Conservation (phyloP, 2,113 vertebrate species). For the Megaleporinus macrocephalus region DNA sequence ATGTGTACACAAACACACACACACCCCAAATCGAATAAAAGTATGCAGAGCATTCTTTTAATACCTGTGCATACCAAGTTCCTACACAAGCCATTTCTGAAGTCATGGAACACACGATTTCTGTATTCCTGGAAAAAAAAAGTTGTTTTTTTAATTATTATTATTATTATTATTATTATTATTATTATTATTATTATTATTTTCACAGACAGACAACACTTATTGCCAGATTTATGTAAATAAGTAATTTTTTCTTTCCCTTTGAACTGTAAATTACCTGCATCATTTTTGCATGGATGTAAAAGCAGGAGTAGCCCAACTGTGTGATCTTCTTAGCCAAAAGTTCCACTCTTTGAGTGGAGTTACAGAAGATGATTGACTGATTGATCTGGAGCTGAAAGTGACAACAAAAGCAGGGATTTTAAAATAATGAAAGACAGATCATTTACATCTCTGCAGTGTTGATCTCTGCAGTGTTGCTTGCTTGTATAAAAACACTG, state of each 20-base stretch:
- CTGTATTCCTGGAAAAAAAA: slow-evolving; percentile 59
- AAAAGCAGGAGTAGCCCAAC: slow-evolving; percentile 83
- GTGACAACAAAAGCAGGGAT: neutral
- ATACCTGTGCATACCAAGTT: slow-evolving; percentile 83
- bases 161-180: neutral
- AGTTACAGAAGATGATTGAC: slow-evolving; percentile 85
- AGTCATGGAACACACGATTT: slow-evolving; percentile 73
- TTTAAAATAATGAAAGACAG: neutral
- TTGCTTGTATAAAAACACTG: too few species aligned
- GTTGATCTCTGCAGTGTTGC: neutral
- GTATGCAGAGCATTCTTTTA: neutral
- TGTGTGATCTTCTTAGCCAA: slow-evolving; percentile 83
- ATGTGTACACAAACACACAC: too few species aligned
- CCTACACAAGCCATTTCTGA: slow-evolving; percentile 81
- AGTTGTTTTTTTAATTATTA: neutral
- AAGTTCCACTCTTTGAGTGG: slow-evolving; percentile 81
- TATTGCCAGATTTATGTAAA: too few species aligned
- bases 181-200: neutral
- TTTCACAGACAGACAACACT: too few species aligned
- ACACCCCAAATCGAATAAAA: neutral
- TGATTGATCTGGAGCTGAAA: slow-evolving; percentile 84
- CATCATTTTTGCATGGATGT: slow-evolving; percentile 85
- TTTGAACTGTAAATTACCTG: slow-evolving; percentile 68
- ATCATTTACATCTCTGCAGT: neutral
- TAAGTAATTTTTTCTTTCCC: neutral